Evolutionary conservation across 2,888 invertebrate genomes (phyloP).

Genomic region (Julus scanicus): DNA sequence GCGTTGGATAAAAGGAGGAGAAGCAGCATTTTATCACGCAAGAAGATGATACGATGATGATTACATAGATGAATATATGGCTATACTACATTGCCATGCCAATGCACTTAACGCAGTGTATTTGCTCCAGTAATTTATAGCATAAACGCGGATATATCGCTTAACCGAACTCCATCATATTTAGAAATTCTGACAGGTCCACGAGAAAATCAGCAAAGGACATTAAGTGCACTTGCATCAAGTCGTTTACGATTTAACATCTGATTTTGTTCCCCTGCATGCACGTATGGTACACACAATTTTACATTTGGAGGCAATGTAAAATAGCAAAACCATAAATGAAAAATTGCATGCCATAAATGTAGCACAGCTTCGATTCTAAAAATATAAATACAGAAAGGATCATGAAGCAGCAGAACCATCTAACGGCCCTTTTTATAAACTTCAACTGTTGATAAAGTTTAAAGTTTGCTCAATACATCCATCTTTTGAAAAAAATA

Average conservation of each 20-base stretch:
- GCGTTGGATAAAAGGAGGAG: background rate
- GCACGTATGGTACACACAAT: too few relatives aligned
- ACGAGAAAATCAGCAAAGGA: background rate
- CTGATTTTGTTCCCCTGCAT: too few relatives aligned
- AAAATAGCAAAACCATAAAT: background rate
- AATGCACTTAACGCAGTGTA: background rate
- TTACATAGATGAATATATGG: constrained; percentile 1
- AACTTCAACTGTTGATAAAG: too few relatives aligned
- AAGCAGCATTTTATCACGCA: background rate
- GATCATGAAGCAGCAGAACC: background rate
- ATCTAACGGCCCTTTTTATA: background rate
- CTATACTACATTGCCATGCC: background rate
- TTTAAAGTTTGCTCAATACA: too few relatives aligned
- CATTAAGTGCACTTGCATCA: background rate
- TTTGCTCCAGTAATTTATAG: constrained; percentile 30
- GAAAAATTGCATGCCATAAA: background rate
- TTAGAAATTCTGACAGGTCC: background rate
- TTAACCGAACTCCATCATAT: background rate
- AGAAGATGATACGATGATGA: constrained; percentile 23
- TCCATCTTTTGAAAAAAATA: too few relatives aligned
- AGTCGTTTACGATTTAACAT: too few relatives aligned
- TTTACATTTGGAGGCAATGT: too few relatives aligned
- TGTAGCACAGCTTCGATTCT: background rate
- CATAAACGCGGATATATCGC: background rate
- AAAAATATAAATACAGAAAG: background rate